Evolutionary conservation across 2,888 invertebrate species (phyloP).

Genomic region (Archips xylosteana): DNA sequence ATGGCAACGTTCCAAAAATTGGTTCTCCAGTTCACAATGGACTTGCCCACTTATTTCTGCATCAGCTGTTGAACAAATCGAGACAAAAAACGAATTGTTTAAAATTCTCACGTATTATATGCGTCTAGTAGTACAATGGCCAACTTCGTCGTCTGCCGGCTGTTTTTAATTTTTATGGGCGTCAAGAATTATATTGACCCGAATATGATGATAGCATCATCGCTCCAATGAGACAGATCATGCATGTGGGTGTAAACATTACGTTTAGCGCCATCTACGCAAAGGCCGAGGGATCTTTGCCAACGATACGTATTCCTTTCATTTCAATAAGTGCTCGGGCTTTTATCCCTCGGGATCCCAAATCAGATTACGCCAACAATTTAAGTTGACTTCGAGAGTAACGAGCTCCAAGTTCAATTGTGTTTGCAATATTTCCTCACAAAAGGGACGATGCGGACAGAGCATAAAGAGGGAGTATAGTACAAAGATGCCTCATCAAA

Average conservation of each 20-base stretch:
- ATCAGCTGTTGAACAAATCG: constrained; percentile 14
- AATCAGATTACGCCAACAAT: constrained; percentile 41
- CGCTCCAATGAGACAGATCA: constrained; percentile 61
- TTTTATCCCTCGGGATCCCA: constrained; percentile 29
- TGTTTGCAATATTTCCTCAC: constrained; percentile 20
- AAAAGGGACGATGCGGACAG: constrained; percentile 6
- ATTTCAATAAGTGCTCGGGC: constrained; percentile 35
- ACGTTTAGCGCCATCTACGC: constrained; percentile 50
- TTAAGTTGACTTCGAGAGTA: constrained; percentile 23
- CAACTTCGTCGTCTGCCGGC: constrained; percentile 18
- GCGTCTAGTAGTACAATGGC: constrained; percentile 29
- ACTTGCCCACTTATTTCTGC: constrained; percentile 35
- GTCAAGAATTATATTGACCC: constrained; percentile 75
- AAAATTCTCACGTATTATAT: constrained; percentile 32
- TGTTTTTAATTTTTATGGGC: constrained; percentile 72
- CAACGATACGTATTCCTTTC: constrained; percentile 35
- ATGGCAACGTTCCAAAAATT: constrained; percentile 39
- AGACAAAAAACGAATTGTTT: constrained; percentile 16
- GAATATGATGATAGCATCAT: constrained; percentile 78
- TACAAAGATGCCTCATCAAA: constrained; percentile 19
- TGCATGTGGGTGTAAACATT: constrained; percentile 68
- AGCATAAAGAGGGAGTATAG: constrained; percentile 1
- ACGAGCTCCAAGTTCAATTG: constrained; percentile 39
- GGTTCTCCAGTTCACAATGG: constrained; percentile 37
- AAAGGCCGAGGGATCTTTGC: constrained; percentile 34